phyloP scores from a whole-genome alignment of 2,797 vertebrate species.

The Sebastes vulpes region DNA sequence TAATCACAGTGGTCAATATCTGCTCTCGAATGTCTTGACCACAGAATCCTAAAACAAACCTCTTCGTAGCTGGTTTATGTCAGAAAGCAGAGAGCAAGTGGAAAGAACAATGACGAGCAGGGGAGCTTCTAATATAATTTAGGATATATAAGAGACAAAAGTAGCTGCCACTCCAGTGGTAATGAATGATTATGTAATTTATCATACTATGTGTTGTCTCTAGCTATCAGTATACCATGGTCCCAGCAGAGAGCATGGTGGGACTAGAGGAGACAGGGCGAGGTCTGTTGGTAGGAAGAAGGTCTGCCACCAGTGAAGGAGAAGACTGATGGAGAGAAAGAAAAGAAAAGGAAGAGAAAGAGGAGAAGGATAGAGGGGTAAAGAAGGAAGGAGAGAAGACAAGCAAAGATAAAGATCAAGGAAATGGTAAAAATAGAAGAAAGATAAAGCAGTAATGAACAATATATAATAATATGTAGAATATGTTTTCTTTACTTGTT shows the following conservation, averaged over 20 bases:
- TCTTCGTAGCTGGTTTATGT: background rate
- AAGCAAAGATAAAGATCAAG: constrained; percentile 13
- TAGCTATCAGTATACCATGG: constrained; percentile 42
- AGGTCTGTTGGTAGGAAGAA: constrained; percentile 77
- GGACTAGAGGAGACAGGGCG: constrained; percentile 70
- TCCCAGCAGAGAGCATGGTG: constrained; percentile 47
- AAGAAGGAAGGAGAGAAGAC: constrained; percentile 9
- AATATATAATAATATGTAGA: background rate
- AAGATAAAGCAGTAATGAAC: background rate
- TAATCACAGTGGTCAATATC: background rate
- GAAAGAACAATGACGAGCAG: background rate
- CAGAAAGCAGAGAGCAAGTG: background rate
- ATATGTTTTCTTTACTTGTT: background rate
- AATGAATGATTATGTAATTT: background rate
- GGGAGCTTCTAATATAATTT: background rate
- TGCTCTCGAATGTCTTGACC: background rate
- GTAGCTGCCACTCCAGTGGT: background rate
- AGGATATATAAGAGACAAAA: background rate
- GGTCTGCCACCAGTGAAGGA: constrained; percentile 60
- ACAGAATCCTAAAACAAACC: background rate
- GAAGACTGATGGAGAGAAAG: constrained; percentile 62
- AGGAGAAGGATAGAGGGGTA: background rate
- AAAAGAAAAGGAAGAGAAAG: background rate
- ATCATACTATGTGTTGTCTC: background rate
- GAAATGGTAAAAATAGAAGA: background rate